Evolutionary conservation across 35 echinoderm and acorn worm genomes (phyloP), one percentile per base, ranked within the genome.

Genomic region (Apostichopus parvimensis): DNA sequence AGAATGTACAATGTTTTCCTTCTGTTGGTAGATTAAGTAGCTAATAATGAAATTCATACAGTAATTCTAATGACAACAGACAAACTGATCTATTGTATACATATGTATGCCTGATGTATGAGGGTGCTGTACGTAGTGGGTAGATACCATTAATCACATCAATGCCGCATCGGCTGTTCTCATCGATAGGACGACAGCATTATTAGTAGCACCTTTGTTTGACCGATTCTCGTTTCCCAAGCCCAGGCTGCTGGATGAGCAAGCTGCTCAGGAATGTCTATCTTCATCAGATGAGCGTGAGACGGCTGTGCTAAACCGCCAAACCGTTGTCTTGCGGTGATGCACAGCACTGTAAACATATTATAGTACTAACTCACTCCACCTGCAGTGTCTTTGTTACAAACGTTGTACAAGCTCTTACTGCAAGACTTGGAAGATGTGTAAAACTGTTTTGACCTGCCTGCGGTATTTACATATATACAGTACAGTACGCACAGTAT

Each of bases 271-370:
- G 71, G 71, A 75, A 75, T 75, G 71, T 75, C 20, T 75, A 18
- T 75, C 71, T 75, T 75, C 71, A 20, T 75, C 17, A 18, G 71
- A 75, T 75, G 71, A 75, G 71, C 71, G 17, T 7, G 13, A 20
- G 15, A 75, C 34, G 58, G 58, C 17, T 20, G 71, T 75, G 17
- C 1, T 2, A 61, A 61, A 22, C 11, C 18, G 64, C 11, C 64
- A 68, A 11, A 68, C 64, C 5, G 64, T 68, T 68, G 18, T 75
- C 71, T 75, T 75, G 71, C 1, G 17, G 71, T 75, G 71, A 75
- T n/a, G 20, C 71, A 75, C 71, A 75, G 71, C 71, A 6, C 71
- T 75, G 71, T 75, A 75, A 75, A 75, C 71, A 75, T 22, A 75
- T 75, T 75, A 20, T 4, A 45, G 34, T 4, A 45, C 34, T 45